Conservation (phyloP, 2,113 vertebrate species). For the Galeopterus variegatus region DNA sequence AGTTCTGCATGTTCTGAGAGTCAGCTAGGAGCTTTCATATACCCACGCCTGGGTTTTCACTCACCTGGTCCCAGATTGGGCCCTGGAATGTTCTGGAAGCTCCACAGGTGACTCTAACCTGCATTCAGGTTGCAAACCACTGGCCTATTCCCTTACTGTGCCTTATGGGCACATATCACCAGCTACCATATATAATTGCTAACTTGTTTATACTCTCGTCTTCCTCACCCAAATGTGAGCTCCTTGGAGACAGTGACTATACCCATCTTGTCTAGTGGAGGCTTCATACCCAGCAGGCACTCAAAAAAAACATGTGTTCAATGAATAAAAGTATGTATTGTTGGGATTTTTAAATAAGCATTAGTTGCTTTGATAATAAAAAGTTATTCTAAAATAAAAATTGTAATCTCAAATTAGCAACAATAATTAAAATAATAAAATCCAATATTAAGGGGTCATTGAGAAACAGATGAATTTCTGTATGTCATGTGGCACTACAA, state of each 20-base stretch:
- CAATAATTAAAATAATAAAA: slow-evolving; percentile 11
- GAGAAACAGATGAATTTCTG: neutral
- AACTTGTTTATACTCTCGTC: too few species aligned
- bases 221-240: neutral
- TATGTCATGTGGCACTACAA: neutral
- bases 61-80: neutral
- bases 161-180: neutral
- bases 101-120: neutral
- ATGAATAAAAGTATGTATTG: neutral
- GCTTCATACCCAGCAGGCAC: too few species aligned
- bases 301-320: neutral
- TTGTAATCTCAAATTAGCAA: neutral
- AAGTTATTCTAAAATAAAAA: slow-evolving; percentile 13
- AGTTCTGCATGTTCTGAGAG: neutral
- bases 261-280: neutral
- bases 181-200: too few species aligned
- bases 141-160: neutral
- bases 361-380: neutral
- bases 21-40: neutral
- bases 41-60: too few species aligned
- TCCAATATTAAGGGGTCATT: neutral
- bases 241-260: neutral
- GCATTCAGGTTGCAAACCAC: neutral
- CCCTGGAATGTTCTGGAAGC: neutral
- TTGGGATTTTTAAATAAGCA: neutral